phyloP scores from a whole-genome alignment of 2,797 vertebrate genomes.

The Scarus forsteni region DNA sequence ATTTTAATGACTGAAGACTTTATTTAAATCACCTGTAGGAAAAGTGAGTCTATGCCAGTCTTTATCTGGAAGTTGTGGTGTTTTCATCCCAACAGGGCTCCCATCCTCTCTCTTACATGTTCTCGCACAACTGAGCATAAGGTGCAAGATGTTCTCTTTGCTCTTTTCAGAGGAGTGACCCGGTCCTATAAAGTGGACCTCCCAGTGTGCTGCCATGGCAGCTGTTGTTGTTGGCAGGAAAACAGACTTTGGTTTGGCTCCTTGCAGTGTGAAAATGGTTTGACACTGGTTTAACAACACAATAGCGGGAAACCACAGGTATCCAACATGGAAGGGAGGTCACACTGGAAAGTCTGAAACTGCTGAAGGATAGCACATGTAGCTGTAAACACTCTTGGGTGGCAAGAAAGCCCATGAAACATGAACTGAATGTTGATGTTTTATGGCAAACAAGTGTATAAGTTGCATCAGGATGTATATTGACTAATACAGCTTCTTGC shows the following conservation, averaged over 20 bases:
- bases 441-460: not conserved
- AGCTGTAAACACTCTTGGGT: slow-evolving; percentile 27
- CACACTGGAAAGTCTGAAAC: slow-evolving; percentile 26
- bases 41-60: not conserved
- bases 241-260: slow-evolving; percentile 65
- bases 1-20: too few relatives aligned
- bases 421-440: not conserved
- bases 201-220: slow-evolving; percentile 65
- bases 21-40: not conserved
- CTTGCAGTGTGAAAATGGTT: slow-evolving; percentile 61
- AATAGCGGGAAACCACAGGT: slow-evolving; percentile 66
- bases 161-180: slow-evolving; percentile 57
- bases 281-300: slow-evolving; percentile 53
- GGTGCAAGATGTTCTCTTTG: slow-evolving; percentile 64
- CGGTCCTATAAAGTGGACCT: slow-evolving; percentile 63
- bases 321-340: slow-evolving; percentile 43
- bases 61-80: not conserved
- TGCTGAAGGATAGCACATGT: not conserved
- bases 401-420: not conserved
- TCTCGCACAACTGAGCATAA: slow-evolving; percentile 29
- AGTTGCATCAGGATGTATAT: too few relatives aligned
- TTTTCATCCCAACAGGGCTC: not conserved
- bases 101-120: not conserved
- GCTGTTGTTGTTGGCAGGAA: slow-evolving; percentile 70
- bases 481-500: too few relatives aligned